Conservation (phyloP, 1,140 invertebrate species). For the Drosophila auraria region DNA sequence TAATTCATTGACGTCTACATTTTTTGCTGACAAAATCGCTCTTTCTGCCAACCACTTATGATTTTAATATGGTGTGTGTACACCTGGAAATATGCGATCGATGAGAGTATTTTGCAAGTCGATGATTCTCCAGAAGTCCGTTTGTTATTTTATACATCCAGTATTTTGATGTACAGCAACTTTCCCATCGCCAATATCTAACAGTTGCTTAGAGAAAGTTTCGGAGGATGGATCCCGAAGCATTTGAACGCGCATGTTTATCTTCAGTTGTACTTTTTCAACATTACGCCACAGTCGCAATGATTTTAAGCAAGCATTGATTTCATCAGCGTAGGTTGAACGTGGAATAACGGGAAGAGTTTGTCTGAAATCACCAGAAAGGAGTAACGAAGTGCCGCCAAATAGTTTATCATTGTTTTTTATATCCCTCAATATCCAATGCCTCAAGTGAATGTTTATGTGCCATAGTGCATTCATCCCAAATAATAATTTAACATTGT, state of each 20-base stretch:
- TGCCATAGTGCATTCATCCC: no score
- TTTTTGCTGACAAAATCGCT: no score
- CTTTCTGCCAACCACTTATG: neutral
- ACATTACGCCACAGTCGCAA: constrained; percentile 79
- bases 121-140: constrained; percentile 4
- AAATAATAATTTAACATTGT: no score
- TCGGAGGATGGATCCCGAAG: constrained; percentile 3
- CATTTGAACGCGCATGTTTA: constrained; percentile 16
- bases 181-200: constrained; percentile 18
- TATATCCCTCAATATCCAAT: no score
- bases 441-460: no score
- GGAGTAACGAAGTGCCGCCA: no score
- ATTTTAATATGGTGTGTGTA: neutral
- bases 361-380: neutral
- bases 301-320: constrained; percentile 85
- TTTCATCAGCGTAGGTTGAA: constrained; percentile 73
- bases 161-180: constrained; percentile 1
- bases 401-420: no score
- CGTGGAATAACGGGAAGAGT: neutral
- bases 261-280: constrained; percentile 67
- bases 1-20: no score
- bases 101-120: constrained; percentile 7
- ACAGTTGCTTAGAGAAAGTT: constrained; percentile 9
- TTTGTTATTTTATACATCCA: constrained; percentile 1
- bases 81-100: constrained; percentile 5